Base-by-base conservation (phyloP, 2,888 invertebrate genomes). In the Machimus atricapillus region DNA sequence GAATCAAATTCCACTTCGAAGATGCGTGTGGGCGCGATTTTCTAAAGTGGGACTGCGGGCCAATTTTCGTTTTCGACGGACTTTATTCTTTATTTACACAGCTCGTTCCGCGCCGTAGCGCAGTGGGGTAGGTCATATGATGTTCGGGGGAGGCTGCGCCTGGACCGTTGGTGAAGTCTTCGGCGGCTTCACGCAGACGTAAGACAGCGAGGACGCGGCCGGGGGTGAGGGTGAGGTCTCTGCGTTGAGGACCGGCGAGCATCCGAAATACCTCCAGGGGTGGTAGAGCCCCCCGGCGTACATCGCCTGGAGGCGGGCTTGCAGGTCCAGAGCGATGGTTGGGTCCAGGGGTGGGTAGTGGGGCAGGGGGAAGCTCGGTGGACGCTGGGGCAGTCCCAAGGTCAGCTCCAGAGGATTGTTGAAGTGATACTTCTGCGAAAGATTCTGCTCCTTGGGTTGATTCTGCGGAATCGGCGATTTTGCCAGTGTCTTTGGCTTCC, bases 401-500 rank as follows among this genome's bases (percentile, higher is more conserved):
- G 92, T 90, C 81, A 92, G 89, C 85, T 93, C 93, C 56, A 93
- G 89, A 8, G 92, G 92, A 14, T 91, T 90, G 12, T 91, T 91
- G 66, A 93, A 93, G 76, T 91, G 91, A 88, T 92, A 93, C 87
- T 93, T 93, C 88, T 90, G 90, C 43, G 85, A 34, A 56, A 79
- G 12, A 5, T 40, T 12, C 58, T 76, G 23, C 34, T 87, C 88
- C n/a, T 89, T 89, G 43, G 89, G 89, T 16, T 90, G 90, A 86
- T 88, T 89, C 78, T 89, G 89, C 34, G 92, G 92, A 52, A 91
- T 90, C 2, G 93, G 92, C 0, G 93, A 92, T 90, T 97, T 97
- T 89, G 96, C 94, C 16, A 97, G 93, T 0, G 97, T 96, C 92
- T 97, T 97, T 5, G 97, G 97, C 92, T 97, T 97, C 90, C 97